Base-by-base conservation (phyloP, 2,888 invertebrate genomes). In the Tinea semifulvella region DNA sequence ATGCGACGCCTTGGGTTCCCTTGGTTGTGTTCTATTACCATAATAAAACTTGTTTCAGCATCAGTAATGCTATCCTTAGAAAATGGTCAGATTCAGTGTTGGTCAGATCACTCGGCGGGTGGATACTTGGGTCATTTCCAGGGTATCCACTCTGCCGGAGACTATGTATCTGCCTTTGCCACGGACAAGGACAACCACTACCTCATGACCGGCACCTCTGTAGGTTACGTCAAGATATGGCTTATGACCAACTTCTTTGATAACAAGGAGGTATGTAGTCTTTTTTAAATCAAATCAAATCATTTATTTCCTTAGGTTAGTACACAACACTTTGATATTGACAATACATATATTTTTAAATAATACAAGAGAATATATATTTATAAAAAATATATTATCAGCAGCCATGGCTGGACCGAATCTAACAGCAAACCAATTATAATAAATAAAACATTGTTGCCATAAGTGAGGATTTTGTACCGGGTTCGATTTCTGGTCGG, bases 191-290 rank as follows among this genome's bases (percentile, higher is more conserved):
- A 85, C 35, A 90, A 94, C 65, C 80, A 87, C 45, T 91, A 83
- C 60, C 83, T 94, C 3, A 87, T 90, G 61, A 87, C 88, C 38
- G 91, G 90, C 63, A 84, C 82, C 46, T 86, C 88, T 1, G 69
- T 82, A 47, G 94, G 94, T 2, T 92, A 92, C 57, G 80, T 94
- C 44, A 93, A 92, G 75, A 84, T 88, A 14, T 94, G 92, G 92
- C 82, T 89, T 36, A 77, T 94, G 60, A 77, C 71, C 43, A 88
- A 91, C 63, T 93, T 85, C 55, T 84, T 87, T 28, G 53, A 58
- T 26, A 68, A 64, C 35, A 65, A 73, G 44, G 52, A 77, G 61
- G 80, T 77, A 18, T 28, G 4, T 22, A 22, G 8, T 8, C 8
- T 22, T 7, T 22, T 22, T 7, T 22, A n/a, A n/a, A n/a, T n/a